Conservation (phyloP, 2,888 invertebrate genomes). For the Allygus modestus region DNA sequence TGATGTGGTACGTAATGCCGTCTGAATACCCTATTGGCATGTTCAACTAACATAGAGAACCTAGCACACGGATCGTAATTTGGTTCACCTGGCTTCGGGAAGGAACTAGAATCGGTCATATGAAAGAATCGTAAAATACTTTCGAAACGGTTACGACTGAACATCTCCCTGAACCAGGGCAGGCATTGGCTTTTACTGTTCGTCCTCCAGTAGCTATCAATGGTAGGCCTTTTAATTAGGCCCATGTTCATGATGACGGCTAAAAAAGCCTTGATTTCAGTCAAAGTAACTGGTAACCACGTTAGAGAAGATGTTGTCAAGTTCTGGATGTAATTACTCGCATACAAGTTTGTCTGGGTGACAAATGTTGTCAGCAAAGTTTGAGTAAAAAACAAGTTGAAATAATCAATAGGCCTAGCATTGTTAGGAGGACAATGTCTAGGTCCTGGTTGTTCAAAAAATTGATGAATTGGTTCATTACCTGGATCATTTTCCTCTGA, state of each 20-base stretch:
- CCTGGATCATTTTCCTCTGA: constrained; percentile 38
- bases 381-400: no score
- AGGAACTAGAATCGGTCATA: background rate
- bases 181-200: background rate
- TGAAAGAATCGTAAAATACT: constrained; percentile 39
- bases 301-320: constrained; percentile 10
- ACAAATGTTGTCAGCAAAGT: constrained; percentile 33
- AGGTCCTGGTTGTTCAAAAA: constrained; percentile 33
- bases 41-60: constrained; percentile 17
- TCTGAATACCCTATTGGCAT: constrained; percentile 19
- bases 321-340: constrained; percentile 2
- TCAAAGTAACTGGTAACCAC: constrained; percentile 39
- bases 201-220: constrained; percentile 41
- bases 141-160: constrained; percentile 52
- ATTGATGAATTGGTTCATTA: constrained; percentile 1
- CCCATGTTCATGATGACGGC: constrained; percentile 53
- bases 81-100: constrained; percentile 42
- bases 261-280: constrained; percentile 39
- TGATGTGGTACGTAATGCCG: background rate
- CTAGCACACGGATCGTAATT: constrained; percentile 45
- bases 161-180: constrained; percentile 39
- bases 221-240: constrained; percentile 25
- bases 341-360: constrained; percentile 47
- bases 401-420: no score
- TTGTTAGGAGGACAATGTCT: constrained; percentile 42